phyloP scores from a whole-genome alignment of 2,888 invertebrate genomes.

The Drosophila ustulata region DNA sequence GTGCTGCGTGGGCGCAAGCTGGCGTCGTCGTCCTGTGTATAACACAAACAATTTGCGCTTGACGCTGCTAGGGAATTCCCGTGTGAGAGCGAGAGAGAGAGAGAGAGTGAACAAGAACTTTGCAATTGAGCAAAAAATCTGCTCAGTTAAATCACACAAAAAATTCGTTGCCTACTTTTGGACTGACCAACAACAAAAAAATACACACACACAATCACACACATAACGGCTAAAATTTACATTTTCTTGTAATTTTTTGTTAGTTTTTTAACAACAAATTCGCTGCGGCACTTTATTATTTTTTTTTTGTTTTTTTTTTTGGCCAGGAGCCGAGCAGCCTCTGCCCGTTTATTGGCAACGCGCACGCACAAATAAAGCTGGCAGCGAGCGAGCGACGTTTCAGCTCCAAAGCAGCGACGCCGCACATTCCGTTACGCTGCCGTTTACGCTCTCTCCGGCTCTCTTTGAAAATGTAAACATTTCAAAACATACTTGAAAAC shows the following conservation, averaged over 20 bases:
- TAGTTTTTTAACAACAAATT: conserved; percentile 52
- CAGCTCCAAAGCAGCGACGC: conserved; percentile 14
- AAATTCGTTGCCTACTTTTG: conserved; percentile 51
- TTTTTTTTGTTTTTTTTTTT: background rate
- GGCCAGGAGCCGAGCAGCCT: conserved; percentile 63
- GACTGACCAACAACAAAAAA: conserved; percentile 7
- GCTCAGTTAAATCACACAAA: conserved; percentile 14
- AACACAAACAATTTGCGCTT: conserved; percentile 70
- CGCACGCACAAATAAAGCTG: conserved; percentile 74
- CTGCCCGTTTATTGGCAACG: conserved; percentile 78
- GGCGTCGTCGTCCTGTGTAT: conserved; percentile 64
- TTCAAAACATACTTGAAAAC: conserved; percentile 4
- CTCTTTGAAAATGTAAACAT: conserved; percentile 54
- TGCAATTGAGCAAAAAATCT: too few relatives aligned
- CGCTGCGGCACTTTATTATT: conserved; percentile 52
- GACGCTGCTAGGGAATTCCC: conserved; percentile 66
- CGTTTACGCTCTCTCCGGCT: conserved; percentile 2
- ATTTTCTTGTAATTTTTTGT: conserved; percentile 14
- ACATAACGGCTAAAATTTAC: conserved; percentile 25
- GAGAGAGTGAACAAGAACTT: too few relatives aligned
- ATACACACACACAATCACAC: conserved; percentile 33
- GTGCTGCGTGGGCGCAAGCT: conserved; percentile 68
- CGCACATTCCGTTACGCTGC: conserved; percentile 45
- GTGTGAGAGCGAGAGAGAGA: conserved; percentile 26
- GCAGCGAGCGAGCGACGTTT: conserved; percentile 42